A percentile compares a stretch with the other conserved stretches of the same genome.
phyloP scores from a whole-genome alignment of 2,113 vertebrate genomes.

The Psilopogon haemacephalus region DNA sequence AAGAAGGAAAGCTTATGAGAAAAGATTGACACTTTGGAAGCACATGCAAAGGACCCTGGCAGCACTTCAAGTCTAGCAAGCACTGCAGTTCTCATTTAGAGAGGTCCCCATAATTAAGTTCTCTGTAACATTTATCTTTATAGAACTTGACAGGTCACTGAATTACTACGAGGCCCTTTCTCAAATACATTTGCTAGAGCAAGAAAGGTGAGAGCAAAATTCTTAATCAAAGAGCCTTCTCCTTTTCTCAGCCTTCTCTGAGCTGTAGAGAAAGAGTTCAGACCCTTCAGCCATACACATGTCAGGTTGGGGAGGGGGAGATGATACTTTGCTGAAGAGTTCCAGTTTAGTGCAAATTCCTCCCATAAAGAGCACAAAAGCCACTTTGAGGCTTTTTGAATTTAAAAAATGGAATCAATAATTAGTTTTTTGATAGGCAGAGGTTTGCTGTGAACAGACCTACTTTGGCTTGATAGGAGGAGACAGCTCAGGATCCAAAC shows the following conservation, averaged over 20 bases:
- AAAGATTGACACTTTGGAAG: not conserved
- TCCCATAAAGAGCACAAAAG: not conserved
- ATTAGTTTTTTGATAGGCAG: not conserved
- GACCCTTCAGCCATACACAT: not conserved
- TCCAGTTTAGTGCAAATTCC: not conserved
- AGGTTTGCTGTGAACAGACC: not conserved
- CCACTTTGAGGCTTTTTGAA: not conserved
- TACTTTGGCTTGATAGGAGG: not conserved
- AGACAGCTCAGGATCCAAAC: not conserved
- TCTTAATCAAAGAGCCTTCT: not conserved
- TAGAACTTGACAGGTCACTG: not conserved
- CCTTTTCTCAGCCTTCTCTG: not conserved
- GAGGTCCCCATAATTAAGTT: not conserved
- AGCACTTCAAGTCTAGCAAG: not conserved
- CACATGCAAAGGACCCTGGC: not conserved
- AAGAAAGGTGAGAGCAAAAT: not conserved
- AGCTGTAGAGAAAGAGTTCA: not conserved
- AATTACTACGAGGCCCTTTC: not conserved
- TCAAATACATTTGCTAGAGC: not conserved
- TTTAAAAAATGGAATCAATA: slow-evolving; percentile 4
- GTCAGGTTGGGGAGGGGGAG: no score
- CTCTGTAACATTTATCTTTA: not conserved
- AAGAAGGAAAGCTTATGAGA: not conserved
- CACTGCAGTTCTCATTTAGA: not conserved
- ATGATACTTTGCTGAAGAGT: not conserved